phyloP scores from a whole-genome alignment of 1,140 invertebrate genomes.

The Galleria mellonella region DNA sequence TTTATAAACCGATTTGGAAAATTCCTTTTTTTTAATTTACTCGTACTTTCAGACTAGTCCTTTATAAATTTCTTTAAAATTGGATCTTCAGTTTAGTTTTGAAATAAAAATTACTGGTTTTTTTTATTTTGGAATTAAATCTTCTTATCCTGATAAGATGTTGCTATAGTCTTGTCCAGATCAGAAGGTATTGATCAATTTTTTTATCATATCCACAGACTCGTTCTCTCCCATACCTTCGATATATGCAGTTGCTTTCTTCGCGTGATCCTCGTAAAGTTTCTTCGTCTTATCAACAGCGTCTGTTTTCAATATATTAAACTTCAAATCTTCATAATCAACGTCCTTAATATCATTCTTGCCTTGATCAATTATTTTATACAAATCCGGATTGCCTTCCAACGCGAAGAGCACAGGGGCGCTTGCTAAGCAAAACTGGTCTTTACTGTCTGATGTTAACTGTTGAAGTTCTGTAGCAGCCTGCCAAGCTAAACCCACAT shows the following conservation, averaged over 20 bases:
- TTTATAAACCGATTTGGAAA: too few species aligned
- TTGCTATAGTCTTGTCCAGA: too few species aligned
- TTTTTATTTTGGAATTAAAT: too few species aligned
- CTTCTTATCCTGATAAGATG: too few species aligned
- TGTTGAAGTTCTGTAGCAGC: slow-evolving; percentile 77
- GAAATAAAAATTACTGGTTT: too few species aligned
- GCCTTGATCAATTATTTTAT: slow-evolving; percentile 80
- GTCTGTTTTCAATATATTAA: slow-evolving; percentile 80
- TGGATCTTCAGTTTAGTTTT: too few species aligned
- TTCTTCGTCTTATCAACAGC: slow-evolving; percentile 55
- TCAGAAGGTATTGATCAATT: slow-evolving; percentile 59
- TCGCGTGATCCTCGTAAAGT: slow-evolving; percentile 54
- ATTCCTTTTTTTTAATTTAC: too few species aligned
- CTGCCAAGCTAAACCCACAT: slow-evolving; percentile 90
- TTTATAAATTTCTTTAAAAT: too few species aligned
- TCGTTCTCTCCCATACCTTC: slow-evolving; percentile 55
- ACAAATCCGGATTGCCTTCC: slow-evolving; percentile 79
- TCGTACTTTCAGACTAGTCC: too few species aligned
- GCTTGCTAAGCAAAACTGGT: slow-evolving; percentile 80
- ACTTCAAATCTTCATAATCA: slow-evolving; percentile 81
- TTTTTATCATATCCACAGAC: slow-evolving; percentile 60
- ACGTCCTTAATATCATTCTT: slow-evolving; percentile 80
- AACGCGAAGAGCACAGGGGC: slow-evolving; percentile 87
- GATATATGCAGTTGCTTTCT: slow-evolving; percentile 49
- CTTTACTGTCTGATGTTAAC: slow-evolving; percentile 56